Conservation (phyloP, 53 echinoderm and acorn worm species). For the Mesocentrotus franciscanus region DNA sequence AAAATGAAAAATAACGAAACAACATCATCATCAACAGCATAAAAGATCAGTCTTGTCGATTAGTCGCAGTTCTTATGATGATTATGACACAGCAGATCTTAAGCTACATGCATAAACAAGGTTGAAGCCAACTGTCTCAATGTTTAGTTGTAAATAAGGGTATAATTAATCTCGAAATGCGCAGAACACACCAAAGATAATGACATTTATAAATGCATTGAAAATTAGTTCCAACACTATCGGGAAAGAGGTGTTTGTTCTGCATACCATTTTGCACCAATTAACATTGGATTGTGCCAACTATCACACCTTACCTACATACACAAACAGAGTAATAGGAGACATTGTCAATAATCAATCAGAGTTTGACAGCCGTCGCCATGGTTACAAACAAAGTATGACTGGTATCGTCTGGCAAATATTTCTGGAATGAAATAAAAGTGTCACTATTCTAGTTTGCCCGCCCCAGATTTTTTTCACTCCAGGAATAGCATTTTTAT, state of each 20-base stretch:
- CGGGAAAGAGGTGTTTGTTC: not conserved
- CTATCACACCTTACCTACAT: not conserved
- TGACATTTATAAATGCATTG: not conserved
- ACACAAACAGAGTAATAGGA: no score
- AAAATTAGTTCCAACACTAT: not conserved
- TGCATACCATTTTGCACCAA: not conserved
- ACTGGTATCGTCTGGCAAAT: no score
- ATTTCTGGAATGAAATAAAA: no score
- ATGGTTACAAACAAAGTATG: not conserved
- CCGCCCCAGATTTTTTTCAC: no score
- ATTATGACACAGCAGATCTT: not conserved
- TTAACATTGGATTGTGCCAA: not conserved
- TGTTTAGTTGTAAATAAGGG: not conserved
- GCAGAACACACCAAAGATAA: not conserved
- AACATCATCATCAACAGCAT: not conserved
- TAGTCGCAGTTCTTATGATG: not conserved
- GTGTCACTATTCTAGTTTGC: no score
- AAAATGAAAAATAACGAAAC: not conserved
- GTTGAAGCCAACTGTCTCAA: not conserved
- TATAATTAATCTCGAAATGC: not conserved
- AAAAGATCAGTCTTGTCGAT: not conserved
- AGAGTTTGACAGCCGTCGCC: not conserved
- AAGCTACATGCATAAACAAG: no score
- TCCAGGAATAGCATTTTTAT: no score
- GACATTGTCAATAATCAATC: not conserved